These are phyloP conservation scores for Myotis findleyi DNA, from an alignment of 2,797 vertebrate genomes.

Conservation along the genomic window DNA sequence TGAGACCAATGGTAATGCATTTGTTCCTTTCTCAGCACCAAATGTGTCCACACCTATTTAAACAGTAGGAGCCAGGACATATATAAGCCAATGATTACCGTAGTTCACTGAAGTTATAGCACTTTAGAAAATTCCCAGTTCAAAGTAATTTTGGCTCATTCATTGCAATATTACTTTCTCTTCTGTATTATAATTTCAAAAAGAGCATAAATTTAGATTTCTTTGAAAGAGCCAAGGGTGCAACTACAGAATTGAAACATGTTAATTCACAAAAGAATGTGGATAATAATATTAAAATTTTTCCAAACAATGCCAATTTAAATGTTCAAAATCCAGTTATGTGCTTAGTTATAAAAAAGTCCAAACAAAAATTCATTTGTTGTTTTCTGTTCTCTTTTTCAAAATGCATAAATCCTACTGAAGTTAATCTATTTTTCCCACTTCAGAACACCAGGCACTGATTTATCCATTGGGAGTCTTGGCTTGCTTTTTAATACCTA, in stretches of 20 bases:
- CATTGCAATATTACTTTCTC: conserved; percentile 60
- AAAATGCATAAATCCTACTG: conserved; percentile 87
- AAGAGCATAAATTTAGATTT: conserved; percentile 69
- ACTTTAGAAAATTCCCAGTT: conserved; percentile 59
- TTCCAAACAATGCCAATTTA: conserved; percentile 79
- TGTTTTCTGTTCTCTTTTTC: conserved; percentile 83
- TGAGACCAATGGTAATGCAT: conserved; percentile 78
- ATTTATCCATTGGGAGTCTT: conserved; percentile 79
- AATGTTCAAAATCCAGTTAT: conserved; percentile 86
- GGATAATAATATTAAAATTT: conserved; percentile 66
- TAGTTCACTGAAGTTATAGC: conserved; percentile 69
- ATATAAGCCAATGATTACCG: conserved; percentile 67
- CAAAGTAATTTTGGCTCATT: conserved; percentile 75
- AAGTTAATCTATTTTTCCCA: conserved; percentile 84
- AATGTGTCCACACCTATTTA: conserved; percentile 63
- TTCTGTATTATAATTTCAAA: conserved; percentile 68
- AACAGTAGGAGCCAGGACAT: conserved; percentile 71
- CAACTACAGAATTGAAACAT: conserved; percentile 77
- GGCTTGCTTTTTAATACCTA: conserved; percentile 88
- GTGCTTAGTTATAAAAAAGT: conserved; percentile 81
- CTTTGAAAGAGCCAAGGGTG: conserved; percentile 74
- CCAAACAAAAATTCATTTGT: conserved; percentile 75
- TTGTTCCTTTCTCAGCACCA: conserved; percentile 79
- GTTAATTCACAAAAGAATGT: conserved; percentile 79
- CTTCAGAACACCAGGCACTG: conserved; percentile 84